phyloP scores from a whole-genome alignment of 2,113 vertebrate genomes.

The Conger conger region DNA sequence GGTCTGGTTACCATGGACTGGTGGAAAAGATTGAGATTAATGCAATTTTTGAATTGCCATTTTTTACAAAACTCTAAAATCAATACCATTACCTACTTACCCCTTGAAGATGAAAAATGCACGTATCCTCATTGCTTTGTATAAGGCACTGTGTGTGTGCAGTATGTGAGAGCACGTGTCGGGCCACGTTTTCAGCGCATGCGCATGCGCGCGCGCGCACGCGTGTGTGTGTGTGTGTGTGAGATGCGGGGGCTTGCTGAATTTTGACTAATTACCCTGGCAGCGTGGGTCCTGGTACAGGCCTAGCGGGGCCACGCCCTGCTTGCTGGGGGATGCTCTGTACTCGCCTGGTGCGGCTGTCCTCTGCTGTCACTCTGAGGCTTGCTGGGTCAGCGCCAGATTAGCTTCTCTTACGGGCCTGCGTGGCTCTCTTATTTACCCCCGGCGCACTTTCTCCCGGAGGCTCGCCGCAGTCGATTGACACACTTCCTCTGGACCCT shows the following conservation, averaged over 20 bases:
- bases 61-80: too few relatives aligned
- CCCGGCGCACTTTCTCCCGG: conserved; percentile 80
- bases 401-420: conserved; percentile 83
- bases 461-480: conserved; percentile 89
- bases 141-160: too few relatives aligned
- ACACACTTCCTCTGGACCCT: conserved; percentile 83
- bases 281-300: not conserved
- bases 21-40: not conserved
- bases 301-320: not conserved
- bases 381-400: conserved; percentile 84
- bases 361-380: conserved; percentile 79
- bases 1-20: not conserved
- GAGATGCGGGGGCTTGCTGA: not conserved
- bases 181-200: too few relatives aligned
- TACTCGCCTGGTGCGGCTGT: conserved; percentile 61
- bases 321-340: conserved; percentile 45
- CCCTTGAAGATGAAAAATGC: too few relatives aligned
- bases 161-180: too few relatives aligned
- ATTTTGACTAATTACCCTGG: not conserved
- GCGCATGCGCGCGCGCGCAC: not conserved
- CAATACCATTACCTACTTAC: too few relatives aligned
- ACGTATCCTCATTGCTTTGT: too few relatives aligned
- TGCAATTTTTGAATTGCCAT: too few relatives aligned
- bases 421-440: conserved; percentile 62
- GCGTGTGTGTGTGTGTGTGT: not conserved